A percentile compares a stretch with the other conserved stretches of the same genome.
Conservation (phyloP, 2,888 invertebrate genomes). For the Tiliacea aurago region DNA sequence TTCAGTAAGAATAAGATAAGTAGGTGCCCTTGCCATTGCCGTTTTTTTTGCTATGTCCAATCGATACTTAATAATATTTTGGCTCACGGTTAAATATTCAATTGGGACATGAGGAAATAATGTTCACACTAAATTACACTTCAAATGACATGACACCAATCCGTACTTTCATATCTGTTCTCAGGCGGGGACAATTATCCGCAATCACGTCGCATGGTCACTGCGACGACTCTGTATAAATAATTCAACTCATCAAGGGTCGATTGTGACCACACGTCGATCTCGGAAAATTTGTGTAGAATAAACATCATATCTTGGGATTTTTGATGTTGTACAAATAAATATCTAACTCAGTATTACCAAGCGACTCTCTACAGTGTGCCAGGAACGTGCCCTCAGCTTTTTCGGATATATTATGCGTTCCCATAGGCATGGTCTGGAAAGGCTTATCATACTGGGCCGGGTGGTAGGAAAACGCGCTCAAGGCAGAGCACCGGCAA, state of each 20-base stretch:
- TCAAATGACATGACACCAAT: slow-evolving; percentile 1
- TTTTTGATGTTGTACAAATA: slow-evolving; percentile 39
- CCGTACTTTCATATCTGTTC: slow-evolving; percentile 2
- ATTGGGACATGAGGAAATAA: neutral
- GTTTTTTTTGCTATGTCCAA: too few relatives aligned
- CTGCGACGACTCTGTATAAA: slow-evolving; percentile 76
- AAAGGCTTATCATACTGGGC: too few relatives aligned
- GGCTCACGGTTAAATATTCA: neutral
- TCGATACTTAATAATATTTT: too few relatives aligned
- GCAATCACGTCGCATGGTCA: slow-evolving; percentile 64
- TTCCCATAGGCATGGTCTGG: too few relatives aligned
- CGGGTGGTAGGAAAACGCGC: too few relatives aligned
- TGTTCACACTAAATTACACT: neutral
- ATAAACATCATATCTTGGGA: slow-evolving; percentile 51
- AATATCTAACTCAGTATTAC: too few relatives aligned
- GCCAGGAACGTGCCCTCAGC: too few relatives aligned
- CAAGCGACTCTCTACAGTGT: too few relatives aligned
- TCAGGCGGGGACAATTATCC: slow-evolving; percentile 12
- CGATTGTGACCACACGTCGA: slow-evolving; percentile 70
- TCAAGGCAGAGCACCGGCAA: too few relatives aligned
- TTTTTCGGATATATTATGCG: too few relatives aligned
- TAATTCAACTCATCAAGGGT: slow-evolving; percentile 83
- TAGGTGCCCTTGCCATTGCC: too few relatives aligned
- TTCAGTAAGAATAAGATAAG: too few relatives aligned
- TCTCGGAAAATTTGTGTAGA: slow-evolving; percentile 65